Conservation (phyloP, 2,797 vertebrate genomes). For the Pseudochirops cupreus region DNA sequence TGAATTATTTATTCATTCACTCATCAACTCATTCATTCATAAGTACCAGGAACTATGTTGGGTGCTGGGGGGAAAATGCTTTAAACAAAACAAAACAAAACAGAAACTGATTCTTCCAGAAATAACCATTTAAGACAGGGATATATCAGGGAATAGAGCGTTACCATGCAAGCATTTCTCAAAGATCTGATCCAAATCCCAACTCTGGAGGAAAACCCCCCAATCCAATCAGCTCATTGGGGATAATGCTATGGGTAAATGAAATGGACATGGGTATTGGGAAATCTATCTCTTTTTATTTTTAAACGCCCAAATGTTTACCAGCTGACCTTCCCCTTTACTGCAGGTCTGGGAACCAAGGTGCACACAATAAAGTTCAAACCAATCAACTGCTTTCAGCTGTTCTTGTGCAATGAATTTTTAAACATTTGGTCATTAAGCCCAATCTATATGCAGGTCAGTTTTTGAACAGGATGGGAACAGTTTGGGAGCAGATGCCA, state of each 20-base stretch:
- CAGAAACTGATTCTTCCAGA: not conserved
- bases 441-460: slow-evolving; percentile 90
- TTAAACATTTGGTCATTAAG: slow-evolving; percentile 90
- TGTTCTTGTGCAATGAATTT: slow-evolving; percentile 89
- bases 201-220: not conserved
- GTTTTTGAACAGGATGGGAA: slow-evolving; percentile 88
- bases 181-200: not conserved
- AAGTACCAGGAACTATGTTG: not conserved
- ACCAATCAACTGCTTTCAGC: slow-evolving; percentile 90
- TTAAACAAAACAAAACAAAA: not conserved
- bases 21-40: not conserved
- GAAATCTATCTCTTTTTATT: slow-evolving; percentile 84
- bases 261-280: slow-evolving; percentile 76
- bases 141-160: not conserved
- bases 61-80: not conserved
- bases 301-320: slow-evolving; percentile 89
- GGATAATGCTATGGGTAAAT: slow-evolving; percentile 69
- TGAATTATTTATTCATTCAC: not conserved
- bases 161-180: not conserved
- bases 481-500: slow-evolving; percentile 89
- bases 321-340: slow-evolving; percentile 89
- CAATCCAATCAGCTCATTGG: slow-evolving; percentile 69
- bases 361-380: slow-evolving; percentile 89
- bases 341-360: slow-evolving; percentile 87
- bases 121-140: not conserved